phyloP scores from a whole-genome alignment of 2,797 vertebrate species.

The Sebastes iracundus region DNA sequence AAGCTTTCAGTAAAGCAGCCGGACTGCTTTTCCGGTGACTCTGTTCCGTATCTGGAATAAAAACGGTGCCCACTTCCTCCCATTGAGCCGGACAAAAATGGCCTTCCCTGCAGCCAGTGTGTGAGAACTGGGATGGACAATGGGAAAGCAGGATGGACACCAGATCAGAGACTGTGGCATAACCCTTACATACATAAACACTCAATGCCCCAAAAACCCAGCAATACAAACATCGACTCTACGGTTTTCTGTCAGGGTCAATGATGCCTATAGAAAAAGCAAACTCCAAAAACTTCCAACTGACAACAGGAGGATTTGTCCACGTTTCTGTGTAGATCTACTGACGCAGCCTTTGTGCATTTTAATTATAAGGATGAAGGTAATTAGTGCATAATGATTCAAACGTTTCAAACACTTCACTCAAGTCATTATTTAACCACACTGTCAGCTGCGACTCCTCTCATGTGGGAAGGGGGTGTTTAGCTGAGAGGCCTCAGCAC shows the following conservation, averaged over 20 bases:
- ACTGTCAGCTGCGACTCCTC: not conserved
- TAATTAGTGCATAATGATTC: not conserved
- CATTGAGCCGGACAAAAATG: constrained; percentile 75
- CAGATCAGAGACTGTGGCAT: constrained; percentile 47
- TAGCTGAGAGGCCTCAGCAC: not conserved
- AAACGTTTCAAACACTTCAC: not conserved
- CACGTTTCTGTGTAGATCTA: not conserved
- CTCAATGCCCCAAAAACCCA: constrained; percentile 2
- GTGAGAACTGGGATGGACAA: constrained; percentile 75
- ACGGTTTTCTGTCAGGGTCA: constrained; percentile 4
- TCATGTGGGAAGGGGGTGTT: not conserved
- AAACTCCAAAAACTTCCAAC: not conserved
- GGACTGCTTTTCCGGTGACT: constrained; percentile 41
- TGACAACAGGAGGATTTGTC: not conserved
- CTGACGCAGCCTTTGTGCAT: not conserved
- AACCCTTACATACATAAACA: constrained; percentile 51
- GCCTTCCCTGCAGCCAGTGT: constrained; percentile 57
- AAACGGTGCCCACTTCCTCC: constrained; percentile 77
- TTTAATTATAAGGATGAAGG: not conserved
- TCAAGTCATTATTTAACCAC: not conserved
- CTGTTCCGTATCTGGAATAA: constrained; percentile 31
- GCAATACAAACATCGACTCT: constrained; percentile 5
- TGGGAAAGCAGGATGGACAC: constrained; percentile 66
- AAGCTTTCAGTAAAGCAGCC: constrained; percentile 1
- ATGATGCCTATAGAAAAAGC: not conserved